Conservation (phyloP, 2,113 vertebrate species). For the Natator depressus region DNA sequence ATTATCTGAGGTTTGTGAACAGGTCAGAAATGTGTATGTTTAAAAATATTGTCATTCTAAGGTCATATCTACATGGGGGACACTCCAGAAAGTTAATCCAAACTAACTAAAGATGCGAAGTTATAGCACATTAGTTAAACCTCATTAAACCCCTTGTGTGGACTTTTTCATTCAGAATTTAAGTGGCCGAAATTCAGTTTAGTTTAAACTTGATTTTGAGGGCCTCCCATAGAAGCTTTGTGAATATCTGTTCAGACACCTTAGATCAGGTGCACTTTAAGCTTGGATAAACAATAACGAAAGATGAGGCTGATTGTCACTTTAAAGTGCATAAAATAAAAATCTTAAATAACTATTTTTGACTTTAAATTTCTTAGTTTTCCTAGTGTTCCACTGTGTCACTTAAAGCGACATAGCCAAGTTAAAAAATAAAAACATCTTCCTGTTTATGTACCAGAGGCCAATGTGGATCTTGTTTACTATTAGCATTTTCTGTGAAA, state of each 20-base stretch:
- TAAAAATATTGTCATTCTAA: neutral
- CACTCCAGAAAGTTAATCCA: neutral
- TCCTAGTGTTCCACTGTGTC: neutral
- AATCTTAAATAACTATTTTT: too few species aligned
- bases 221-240: neutral
- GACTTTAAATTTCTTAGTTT: neutral
- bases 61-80: neutral
- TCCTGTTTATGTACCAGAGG: neutral
- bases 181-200: neutral
- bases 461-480: neutral
- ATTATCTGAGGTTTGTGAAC: neutral
- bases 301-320: too few species aligned
- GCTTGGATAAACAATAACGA: too few species aligned
- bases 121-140: neutral
- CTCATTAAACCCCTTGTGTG: neutral
- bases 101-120: neutral
- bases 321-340: too few species aligned
- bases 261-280: too few species aligned
- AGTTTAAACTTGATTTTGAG: neutral
- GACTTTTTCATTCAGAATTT: too few species aligned
- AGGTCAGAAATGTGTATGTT: neutral
- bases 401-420: rapidly evolving
- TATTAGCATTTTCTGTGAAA: neutral
- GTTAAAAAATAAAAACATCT: neutral
- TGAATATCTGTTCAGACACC: neutral